Percentiles rank a stretch among this genome's conserved stretches.
phyloP scores from a whole-genome alignment of 2,797 vertebrate genomes.

The Bradypus variegatus region DNA sequence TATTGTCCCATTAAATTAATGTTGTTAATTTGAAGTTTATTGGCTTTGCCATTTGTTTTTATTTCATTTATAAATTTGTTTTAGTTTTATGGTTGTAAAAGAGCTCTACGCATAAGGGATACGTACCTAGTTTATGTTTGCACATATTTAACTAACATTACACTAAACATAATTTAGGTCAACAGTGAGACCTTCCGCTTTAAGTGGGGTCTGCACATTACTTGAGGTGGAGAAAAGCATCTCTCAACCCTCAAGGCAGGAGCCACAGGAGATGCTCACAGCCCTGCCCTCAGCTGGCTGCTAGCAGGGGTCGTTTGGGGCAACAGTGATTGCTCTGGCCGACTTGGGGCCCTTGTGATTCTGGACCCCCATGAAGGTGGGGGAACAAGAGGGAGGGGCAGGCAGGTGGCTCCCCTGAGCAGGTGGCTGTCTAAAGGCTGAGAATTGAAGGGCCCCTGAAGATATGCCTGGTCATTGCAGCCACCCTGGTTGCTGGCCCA shows the following conservation, averaged over 20 bases:
- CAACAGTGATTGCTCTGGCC: not conserved
- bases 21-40: conserved; percentile 65
- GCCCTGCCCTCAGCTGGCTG: not conserved
- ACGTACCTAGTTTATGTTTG: conserved; percentile 25
- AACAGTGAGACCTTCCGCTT: not conserved
- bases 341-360: not conserved
- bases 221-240: not conserved
- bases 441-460: not conserved
- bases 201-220: not conserved
- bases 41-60: conserved; percentile 59
- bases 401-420: not conserved
- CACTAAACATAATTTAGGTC: conserved; percentile 29
- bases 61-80: conserved; percentile 61
- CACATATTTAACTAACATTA: conserved; percentile 49
- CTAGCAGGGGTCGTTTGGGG: not conserved
- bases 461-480: not conserved
- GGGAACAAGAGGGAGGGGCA: not conserved
- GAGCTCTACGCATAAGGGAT: not conserved
- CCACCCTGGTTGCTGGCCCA: not conserved
- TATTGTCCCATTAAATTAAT: conserved; percentile 61
- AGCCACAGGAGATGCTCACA: not conserved
- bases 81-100: conserved; percentile 38
- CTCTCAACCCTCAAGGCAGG: not conserved
- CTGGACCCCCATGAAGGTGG: not conserved
- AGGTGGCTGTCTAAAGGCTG: not conserved